Base-by-base conservation (phyloP, 2,888 invertebrate genomes). In the Mesoligia furuncula region DNA sequence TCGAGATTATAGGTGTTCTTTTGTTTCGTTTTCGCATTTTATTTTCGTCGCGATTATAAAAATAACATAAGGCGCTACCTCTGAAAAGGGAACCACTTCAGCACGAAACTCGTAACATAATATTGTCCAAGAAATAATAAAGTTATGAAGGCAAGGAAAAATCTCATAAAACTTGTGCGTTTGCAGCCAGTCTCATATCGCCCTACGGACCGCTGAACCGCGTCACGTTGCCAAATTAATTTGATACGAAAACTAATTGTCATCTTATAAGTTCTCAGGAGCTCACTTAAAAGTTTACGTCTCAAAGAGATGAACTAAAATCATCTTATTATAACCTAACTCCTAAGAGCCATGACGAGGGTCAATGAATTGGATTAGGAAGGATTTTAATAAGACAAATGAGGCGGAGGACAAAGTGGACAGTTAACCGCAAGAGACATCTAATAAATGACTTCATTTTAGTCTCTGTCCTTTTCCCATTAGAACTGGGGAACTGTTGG, bases 361-460 rank as follows among this genome's bases (percentile, higher is more conserved):
- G 59, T 72, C 51, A 67, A 73, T 71, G 51, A 68, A n/a, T 51
- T 45, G n/a, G 66, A 79, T 64, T 61, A 59, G n/a, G n/a, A 36
- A 69, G 31, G 48, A 75, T 65, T 73, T 65, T 51, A 61, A 66
- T 75, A 65, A 72, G 68, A 78, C 79, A 76, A 79, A 81, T 71
- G 71, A 73, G 48, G 68, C 59, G n/a, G 51, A 59, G 71, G 76
- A 78, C 70, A 36, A 39, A 69, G 71, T 76, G 65, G 79, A 68
- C 85, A 79, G 71, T 64, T 64, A 70, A 81, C 62, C 57, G 64
- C 13, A 36, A 77, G 39, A 75, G 80, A 83, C 85, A 82, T 87
- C 69, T 81, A 79, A 87, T 78, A 86, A 85, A 90, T 88, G 86
- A 87, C 84, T 84, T 85, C 79, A 87, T 88, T 68, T 51, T 51